Conservation (phyloP, 2,888 invertebrate species). For the Listrodromus nycthemerus region DNA sequence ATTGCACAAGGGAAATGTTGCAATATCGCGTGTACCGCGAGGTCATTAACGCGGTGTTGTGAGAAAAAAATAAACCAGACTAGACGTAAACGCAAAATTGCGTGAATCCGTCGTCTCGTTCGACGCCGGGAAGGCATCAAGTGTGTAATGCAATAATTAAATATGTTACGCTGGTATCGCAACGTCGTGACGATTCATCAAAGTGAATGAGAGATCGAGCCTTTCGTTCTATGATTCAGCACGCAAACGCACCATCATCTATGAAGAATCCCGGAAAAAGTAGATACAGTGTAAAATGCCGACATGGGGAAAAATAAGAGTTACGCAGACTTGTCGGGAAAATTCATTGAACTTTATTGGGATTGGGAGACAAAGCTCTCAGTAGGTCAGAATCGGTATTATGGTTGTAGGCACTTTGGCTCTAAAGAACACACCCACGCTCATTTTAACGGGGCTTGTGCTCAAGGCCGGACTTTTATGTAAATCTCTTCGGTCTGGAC, state of each 20-base stretch:
- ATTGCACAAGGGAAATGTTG: not conserved
- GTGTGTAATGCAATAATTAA: constrained; percentile 6
- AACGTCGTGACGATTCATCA: not conserved
- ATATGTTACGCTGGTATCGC: not conserved
- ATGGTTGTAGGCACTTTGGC: not conserved
- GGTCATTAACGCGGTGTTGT: not conserved
- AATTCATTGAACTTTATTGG: no score
- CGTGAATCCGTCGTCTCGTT: not conserved
- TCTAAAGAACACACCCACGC: not conserved
- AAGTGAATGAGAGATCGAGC: constrained; percentile 5
- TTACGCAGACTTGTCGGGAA: no score
- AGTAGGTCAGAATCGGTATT: not conserved
- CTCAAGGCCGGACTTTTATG: not conserved
- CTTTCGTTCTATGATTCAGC: not conserved
- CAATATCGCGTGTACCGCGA: not conserved
- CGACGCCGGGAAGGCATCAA: not conserved
- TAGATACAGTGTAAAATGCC: no score
- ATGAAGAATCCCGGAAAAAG: no score
- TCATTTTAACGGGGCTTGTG: not conserved
- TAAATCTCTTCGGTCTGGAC: constrained; percentile 18
- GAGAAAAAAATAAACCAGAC: not conserved
- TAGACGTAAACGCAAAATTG: no score
- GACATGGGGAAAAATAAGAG: no score
- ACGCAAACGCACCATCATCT: not conserved
- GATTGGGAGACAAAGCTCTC: not conserved